These are phyloP conservation scores for Nomia melanderi DNA, from an alignment of 1,140 invertebrate species.

Conservation along the genomic window DNA sequence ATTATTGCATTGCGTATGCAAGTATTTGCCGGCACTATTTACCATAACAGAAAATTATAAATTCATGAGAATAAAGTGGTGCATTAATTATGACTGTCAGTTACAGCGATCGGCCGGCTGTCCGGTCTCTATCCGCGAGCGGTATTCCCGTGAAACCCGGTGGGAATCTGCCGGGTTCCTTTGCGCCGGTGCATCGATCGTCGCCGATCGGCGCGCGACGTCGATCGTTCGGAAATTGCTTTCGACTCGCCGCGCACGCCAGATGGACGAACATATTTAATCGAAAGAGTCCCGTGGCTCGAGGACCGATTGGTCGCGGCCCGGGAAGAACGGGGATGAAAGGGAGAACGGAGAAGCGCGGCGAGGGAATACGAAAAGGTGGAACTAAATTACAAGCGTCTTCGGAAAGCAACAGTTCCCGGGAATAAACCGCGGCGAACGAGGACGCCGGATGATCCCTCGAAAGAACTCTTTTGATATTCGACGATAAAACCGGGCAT, in stretches of 20 bases:
- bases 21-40: conserved; percentile 15
- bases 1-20: conserved; percentile 26
- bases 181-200: not conserved
- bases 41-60: conserved; percentile 31
- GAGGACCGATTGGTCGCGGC: not conserved
- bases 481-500: not conserved
- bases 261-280: conserved; percentile 38
- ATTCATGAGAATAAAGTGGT: conserved; percentile 26
- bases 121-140: not conserved
- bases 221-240: conserved; percentile 38
- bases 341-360: not conserved
- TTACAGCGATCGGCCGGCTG: not conserved
- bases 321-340: not conserved
- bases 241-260: conserved; percentile 20
- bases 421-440: not conserved
- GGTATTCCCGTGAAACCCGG: not conserved
- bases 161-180: conserved; percentile 20
- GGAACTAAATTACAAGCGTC: not conserved
- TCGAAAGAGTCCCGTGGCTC: not conserved
- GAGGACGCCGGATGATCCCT: not conserved
- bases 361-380: not conserved
- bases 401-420: not conserved
- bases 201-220: conserved; percentile 15
- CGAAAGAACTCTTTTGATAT: not conserved
- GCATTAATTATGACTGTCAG: conserved; percentile 26